phyloP scores from a whole-genome alignment of 1,140 invertebrate species.

The Cydia splendana region DNA sequence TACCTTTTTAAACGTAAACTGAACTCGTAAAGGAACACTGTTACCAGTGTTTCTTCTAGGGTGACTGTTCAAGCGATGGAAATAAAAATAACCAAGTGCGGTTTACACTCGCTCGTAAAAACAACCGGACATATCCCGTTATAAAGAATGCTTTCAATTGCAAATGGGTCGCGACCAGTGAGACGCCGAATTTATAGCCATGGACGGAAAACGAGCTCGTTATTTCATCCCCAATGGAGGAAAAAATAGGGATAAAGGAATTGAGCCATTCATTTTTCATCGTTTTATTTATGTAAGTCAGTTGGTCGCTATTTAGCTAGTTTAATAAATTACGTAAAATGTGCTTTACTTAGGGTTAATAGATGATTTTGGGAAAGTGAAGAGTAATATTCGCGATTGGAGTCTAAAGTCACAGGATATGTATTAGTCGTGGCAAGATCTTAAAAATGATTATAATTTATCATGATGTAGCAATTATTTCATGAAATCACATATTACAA shows the following conservation, averaged over 20 bases:
- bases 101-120: constrained; percentile 64
- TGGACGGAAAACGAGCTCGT: constrained; percentile 60
- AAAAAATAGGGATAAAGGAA: constrained; percentile 56
- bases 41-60: too few relatives aligned
- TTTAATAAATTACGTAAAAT: too few relatives aligned
- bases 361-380: too few relatives aligned
- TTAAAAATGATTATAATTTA: too few relatives aligned
- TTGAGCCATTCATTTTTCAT: constrained; percentile 56
- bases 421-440: too few relatives aligned
- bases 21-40: too few relatives aligned
- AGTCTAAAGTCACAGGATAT: too few relatives aligned
- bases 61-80: neutral
- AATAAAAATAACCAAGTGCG: neutral
- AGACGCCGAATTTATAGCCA: constrained; percentile 68
- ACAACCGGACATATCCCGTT: constrained; percentile 68
- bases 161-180: constrained; percentile 66
- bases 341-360: too few relatives aligned
- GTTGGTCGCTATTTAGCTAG: constrained; percentile 36
- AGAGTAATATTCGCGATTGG: too few relatives aligned
- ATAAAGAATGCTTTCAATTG: constrained; percentile 77
- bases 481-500: too few relatives aligned
- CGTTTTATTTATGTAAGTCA: constrained; percentile 56
- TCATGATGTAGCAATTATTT: too few relatives aligned
- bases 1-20: too few relatives aligned
- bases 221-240: constrained; percentile 59